Evolutionary conservation across 2,113 vertebrate species (phyloP).

Genomic region (Esox niger): DNA sequence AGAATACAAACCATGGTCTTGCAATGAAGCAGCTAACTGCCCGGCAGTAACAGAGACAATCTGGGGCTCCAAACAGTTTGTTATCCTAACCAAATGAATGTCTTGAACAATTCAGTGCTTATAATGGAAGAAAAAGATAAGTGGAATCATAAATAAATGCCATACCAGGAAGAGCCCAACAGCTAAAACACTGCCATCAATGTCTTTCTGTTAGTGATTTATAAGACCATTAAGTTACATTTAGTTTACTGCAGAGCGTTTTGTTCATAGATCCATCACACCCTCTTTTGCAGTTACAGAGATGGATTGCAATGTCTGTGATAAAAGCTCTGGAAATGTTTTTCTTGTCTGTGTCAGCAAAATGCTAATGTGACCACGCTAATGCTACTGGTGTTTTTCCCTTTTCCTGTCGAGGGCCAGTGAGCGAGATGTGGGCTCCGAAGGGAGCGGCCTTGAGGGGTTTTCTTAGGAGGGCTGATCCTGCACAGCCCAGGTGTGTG

Average conservation of each 20-base stretch:
- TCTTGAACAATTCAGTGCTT: too few relatives aligned
- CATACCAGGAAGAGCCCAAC: too few relatives aligned
- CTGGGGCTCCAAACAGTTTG: too few relatives aligned
- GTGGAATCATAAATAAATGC: too few relatives aligned
- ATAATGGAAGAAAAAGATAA: too few relatives aligned
- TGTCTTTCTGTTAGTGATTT: neutral
- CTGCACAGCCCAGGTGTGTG: neutral
- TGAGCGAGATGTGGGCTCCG: neutral
- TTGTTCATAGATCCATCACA: too few relatives aligned
- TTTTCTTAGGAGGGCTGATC: constrained; percentile 2
- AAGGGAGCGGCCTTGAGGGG: neutral
- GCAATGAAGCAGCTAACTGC: too few relatives aligned
- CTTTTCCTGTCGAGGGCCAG: constrained; percentile 4
- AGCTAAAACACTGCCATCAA: neutral
- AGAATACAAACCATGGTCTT: too few relatives aligned
- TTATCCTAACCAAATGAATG: too few relatives aligned
- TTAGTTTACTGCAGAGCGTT: neutral
- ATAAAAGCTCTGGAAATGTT: neutral
- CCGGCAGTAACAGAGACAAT: too few relatives aligned
- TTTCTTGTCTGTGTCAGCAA: neutral
- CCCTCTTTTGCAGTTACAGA: neutral
- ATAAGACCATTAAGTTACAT: neutral
- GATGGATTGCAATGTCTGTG: neutral
- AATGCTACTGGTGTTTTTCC: constrained; percentile 1
- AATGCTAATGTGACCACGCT: neutral